These are phyloP conservation scores for Taphrorychus bicolor DNA, from an alignment of 2,888 invertebrate genomes.

Conservation along the genomic window DNA sequence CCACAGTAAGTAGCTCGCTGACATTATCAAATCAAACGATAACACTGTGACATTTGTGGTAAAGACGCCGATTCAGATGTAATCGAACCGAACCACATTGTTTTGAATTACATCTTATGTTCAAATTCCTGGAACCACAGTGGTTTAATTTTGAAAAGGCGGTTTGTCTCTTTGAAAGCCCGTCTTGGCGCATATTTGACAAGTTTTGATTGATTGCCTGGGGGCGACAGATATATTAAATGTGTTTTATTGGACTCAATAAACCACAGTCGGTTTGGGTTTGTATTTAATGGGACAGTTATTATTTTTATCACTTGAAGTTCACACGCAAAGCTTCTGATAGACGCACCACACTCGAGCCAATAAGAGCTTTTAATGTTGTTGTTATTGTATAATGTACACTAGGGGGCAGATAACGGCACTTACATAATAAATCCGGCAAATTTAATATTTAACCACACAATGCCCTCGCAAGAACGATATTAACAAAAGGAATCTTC, in stretches of 20 bases:
- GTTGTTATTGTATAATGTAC: neutral
- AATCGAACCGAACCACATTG: constrained; percentile 1
- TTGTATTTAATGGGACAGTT: neutral
- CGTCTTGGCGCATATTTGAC: neutral
- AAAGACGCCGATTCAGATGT: constrained; percentile 15
- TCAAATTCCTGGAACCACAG: neutral
- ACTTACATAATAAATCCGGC: no score
- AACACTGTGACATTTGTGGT: constrained; percentile 24
- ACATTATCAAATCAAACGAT: constrained; percentile 29
- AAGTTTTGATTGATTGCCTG: constrained; percentile 25
- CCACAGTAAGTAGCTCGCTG: constrained; percentile 27
- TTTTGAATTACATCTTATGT: constrained; percentile 6
- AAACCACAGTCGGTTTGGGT: neutral
- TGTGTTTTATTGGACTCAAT: constrained; percentile 1
- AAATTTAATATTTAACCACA: neutral
- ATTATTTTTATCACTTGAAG: neutral
- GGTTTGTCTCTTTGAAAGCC: neutral
- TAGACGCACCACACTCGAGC: neutral
- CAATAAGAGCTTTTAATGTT: neutral
- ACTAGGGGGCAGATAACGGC: no score
- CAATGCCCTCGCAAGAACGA: neutral
- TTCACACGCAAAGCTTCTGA: neutral
- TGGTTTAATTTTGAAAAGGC: neutral
- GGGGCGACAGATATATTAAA: constrained; percentile 13
- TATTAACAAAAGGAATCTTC: neutral